A percentile compares a stretch with the other conserved stretches of the same genome.
These are phyloP conservation scores for Hoplias malabaricus DNA, from an alignment of 2,113 vertebrate genomes.

Conservation along the genomic window DNA sequence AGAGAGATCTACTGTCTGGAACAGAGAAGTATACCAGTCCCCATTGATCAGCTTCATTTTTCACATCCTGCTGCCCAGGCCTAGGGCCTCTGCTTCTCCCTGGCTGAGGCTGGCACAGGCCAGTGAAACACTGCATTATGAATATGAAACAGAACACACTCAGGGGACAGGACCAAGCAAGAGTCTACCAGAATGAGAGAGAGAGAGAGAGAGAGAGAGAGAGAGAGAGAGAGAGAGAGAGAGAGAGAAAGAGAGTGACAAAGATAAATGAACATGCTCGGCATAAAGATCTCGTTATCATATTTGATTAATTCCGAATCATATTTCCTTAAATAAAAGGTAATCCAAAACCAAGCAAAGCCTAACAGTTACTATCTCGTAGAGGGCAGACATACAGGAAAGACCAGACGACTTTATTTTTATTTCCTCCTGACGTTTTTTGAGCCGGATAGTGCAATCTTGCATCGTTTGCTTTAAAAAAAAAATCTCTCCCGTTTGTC, in stretches of 20 bases:
- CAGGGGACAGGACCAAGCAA: neutral
- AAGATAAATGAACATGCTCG: conserved; percentile 55
- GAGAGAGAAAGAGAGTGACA: conserved; percentile 52
- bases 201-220: neutral
- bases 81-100: neutral
- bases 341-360: too few species aligned
- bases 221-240: neutral
- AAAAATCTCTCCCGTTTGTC: conserved; percentile 81
- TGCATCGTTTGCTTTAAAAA: conserved; percentile 86
- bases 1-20: conserved; percentile 64
- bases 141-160: conserved; percentile 13
- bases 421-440: conserved; percentile 67
- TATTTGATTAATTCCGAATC: conserved; percentile 48
- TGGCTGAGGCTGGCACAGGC: neutral
- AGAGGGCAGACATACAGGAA: too few species aligned
- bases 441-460: conserved; percentile 87
- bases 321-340: conserved; percentile 26
- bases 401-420: conserved; percentile 76
- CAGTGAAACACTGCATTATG: neutral
- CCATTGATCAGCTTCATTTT: conserved; percentile 2
- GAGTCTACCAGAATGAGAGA: neutral
- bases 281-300: conserved; percentile 46
- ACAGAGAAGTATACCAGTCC: neutral
- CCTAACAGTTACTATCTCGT: too few species aligned
- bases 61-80: neutral